These are phyloP conservation scores for Anarsia innoxiella DNA, from an alignment of 2,888 invertebrate genomes.

Conservation along the genomic window DNA sequence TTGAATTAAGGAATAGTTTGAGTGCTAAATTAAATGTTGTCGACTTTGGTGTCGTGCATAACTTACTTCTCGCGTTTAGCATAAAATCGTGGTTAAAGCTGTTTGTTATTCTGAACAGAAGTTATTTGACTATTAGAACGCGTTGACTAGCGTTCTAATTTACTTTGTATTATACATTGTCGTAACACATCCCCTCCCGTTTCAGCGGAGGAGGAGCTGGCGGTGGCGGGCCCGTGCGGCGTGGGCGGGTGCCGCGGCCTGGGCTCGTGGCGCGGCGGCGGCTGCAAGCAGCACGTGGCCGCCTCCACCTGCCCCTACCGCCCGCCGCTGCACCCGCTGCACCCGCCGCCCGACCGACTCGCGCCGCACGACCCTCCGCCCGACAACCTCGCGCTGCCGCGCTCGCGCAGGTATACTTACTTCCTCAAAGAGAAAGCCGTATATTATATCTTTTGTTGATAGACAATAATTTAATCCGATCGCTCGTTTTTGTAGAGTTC, in stretches of 20 bases:
- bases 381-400: constrained; percentile 10
- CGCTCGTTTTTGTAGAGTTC: constrained; percentile 37
- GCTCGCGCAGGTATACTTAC: constrained; percentile 14
- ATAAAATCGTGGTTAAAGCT: neutral
- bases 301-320: constrained; percentile 86
- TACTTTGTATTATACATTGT: too few relatives aligned
- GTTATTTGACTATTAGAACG: too few relatives aligned
- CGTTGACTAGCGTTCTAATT: too few relatives aligned
- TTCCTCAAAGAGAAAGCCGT: too few relatives aligned
- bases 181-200: neutral
- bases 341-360: constrained; percentile 37
- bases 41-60: too few relatives aligned
- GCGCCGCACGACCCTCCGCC: constrained; percentile 22
- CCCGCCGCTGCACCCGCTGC: constrained; percentile 27
- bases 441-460: too few relatives aligned
- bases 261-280: constrained; percentile 89
- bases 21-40: too few relatives aligned
- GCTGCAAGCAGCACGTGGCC: constrained; percentile 81
- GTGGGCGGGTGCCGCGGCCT: constrained; percentile 91
- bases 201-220: constrained; percentile 78
- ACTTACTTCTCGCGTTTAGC: neutral
- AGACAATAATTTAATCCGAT: too few relatives aligned
- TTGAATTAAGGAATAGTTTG: too few relatives aligned
- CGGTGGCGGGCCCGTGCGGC: constrained; percentile 81
- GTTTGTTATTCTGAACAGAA: too few relatives aligned